These are phyloP conservation scores for Gouania willdenowi DNA, from an alignment of 2,797 vertebrate genomes.

Conservation along the genomic window DNA sequence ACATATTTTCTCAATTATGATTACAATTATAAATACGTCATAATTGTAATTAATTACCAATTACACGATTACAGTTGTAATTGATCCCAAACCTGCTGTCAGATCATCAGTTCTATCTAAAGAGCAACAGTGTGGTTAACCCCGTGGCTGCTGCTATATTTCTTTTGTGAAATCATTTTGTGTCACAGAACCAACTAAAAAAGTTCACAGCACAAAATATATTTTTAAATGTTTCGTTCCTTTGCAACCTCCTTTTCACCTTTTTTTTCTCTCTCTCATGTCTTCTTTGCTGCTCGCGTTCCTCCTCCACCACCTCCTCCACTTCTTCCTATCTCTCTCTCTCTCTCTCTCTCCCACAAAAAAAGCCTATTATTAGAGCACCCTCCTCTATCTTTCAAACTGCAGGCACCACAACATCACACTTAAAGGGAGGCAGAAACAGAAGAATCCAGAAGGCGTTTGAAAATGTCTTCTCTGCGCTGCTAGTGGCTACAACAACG, in stretches of 20 bases:
- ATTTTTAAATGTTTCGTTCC: conserved; percentile 9
- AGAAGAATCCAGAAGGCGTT: conserved; percentile 58
- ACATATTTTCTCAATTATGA: too few species aligned
- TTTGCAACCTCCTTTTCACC: conserved; percentile 31
- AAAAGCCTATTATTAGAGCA: conserved; percentile 71
- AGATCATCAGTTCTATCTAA: too few species aligned
- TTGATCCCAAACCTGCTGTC: too few species aligned
- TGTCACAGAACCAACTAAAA: conserved; percentile 4
- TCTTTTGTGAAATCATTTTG: too few species aligned
- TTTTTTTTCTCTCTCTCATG: conserved; percentile 27
- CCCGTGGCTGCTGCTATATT: too few species aligned
- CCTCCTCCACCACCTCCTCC: conserved; percentile 17
- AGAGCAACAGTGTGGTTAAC: too few species aligned
- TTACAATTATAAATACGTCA: too few species aligned
- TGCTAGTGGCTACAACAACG: conserved; percentile 59
- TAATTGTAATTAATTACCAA: too few species aligned
- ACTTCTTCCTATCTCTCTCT: conserved; percentile 30
- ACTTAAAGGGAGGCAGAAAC: conserved; percentile 59
- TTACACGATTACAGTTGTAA: too few species aligned
- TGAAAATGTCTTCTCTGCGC: conserved; percentile 59
- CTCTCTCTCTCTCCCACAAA: conserved; percentile 53
- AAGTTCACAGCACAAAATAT: conserved; percentile 18
- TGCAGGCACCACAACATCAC: conserved; percentile 55
- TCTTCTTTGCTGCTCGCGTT: conserved; percentile 27
- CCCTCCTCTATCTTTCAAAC: conserved; percentile 51